These are phyloP conservation scores for Periparus ater DNA, from an alignment of 2,797 vertebrate species.

Conservation along the genomic window DNA sequence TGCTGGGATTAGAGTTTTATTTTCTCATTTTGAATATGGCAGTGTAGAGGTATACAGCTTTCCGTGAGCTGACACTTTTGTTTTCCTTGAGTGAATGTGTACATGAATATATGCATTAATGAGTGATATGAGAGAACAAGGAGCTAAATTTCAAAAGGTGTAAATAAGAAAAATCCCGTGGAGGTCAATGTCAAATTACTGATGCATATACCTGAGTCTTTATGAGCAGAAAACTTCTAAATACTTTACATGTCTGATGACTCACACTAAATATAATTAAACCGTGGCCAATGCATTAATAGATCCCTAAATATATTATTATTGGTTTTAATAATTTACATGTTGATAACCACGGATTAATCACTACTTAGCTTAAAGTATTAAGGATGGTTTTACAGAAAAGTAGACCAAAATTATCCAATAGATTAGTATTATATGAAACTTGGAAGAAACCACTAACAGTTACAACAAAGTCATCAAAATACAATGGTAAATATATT, in stretches of 20 bases:
- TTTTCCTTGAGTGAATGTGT: neutral
- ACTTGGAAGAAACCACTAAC: neutral
- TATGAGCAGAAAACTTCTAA: neutral
- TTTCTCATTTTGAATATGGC: neutral
- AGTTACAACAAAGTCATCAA: neutral
- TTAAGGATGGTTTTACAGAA: neutral
- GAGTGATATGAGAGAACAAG: neutral
- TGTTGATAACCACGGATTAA: neutral
- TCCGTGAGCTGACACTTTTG: neutral
- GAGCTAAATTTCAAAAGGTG: neutral
- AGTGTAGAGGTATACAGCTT: neutral
- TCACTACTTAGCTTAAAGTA: neutral
- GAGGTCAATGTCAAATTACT: neutral
- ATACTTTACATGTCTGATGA: neutral
- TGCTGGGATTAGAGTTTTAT: neutral
- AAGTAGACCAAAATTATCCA: neutral
- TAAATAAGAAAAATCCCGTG: neutral
- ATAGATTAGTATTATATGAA: neutral
- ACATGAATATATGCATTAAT: neutral
- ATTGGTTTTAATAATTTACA: neutral
- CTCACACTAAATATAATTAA: neutral
- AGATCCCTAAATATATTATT: neutral
- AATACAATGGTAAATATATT: neutral
- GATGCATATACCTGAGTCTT: neutral
- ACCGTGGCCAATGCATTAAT: neutral